Conservation (phyloP, 1,140 invertebrate species). For the Sminthurinus signatus region DNA sequence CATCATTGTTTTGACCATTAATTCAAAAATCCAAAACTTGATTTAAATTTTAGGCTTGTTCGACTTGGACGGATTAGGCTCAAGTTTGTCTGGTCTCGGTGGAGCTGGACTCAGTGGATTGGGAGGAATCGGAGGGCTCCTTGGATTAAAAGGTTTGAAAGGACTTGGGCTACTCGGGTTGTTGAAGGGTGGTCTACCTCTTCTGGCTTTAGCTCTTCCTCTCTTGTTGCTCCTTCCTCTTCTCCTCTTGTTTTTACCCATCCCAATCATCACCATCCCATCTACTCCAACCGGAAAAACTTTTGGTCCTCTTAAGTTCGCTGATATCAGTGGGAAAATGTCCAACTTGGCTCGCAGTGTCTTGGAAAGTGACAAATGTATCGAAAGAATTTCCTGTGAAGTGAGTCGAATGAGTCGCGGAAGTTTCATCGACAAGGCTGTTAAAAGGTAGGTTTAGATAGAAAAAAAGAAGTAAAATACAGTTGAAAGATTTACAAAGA, state of each 20-base stretch:
- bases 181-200: slow-evolving; percentile 23
- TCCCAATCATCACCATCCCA: slow-evolving; percentile 38
- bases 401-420: slow-evolving; percentile 30
- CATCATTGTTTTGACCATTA: too few species aligned
- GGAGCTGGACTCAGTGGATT: slow-evolving; percentile 27
- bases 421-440: slow-evolving; percentile 27
- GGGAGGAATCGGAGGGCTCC: slow-evolving; percentile 23
- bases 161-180: slow-evolving; percentile 24
- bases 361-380: slow-evolving; percentile 36
- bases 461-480: not conserved
- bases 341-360: slow-evolving; percentile 30
- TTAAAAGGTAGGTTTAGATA: slow-evolving; percentile 23
- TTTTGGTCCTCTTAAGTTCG: slow-evolving; percentile 20
- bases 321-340: slow-evolving; percentile 31
- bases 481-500: not conserved
- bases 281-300: slow-evolving; percentile 10
- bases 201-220: slow-evolving; percentile 23
- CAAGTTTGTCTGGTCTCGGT: not conserved
- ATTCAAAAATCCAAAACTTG: too few species aligned
- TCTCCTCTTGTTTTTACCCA: slow-evolving; percentile 31
- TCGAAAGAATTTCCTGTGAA: slow-evolving; percentile 37
- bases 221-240: slow-evolving; percentile 29
- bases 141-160: slow-evolving; percentile 28
- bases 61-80: slow-evolving; percentile 25
- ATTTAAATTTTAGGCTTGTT: slow-evolving; percentile 13